Evolutionary conservation across 2,797 vertebrate genomes (phyloP).

Genomic region (Emys orbicularis): DNA sequence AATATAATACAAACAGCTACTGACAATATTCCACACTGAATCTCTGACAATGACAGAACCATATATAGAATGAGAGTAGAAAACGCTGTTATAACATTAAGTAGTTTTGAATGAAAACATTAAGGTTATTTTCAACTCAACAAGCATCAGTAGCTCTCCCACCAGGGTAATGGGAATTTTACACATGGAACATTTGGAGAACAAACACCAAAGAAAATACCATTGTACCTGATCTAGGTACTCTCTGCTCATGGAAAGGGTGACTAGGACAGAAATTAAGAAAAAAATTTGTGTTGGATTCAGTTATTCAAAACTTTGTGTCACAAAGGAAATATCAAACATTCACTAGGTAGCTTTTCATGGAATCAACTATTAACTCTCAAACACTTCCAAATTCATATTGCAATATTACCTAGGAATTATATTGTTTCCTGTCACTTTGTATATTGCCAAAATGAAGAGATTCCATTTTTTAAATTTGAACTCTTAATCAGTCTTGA

Average conservation of each 20-base stretch:
- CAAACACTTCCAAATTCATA: not conserved
- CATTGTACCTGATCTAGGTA: not conserved
- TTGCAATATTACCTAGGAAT: not conserved
- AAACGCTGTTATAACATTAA: not conserved
- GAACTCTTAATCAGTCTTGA: conserved; percentile 18
- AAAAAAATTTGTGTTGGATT: not conserved
- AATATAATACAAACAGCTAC: not conserved
- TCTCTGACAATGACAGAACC: not conserved
- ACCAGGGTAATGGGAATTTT: not conserved
- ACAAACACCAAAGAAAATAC: not conserved
- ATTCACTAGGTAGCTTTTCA: too few relatives aligned
- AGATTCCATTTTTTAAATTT: not conserved
- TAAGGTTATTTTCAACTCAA: not conserved
- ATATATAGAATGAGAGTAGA: not conserved
- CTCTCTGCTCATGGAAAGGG: not conserved
- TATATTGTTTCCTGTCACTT: not conserved
- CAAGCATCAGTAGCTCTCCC: not conserved
- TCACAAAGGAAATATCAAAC: too few relatives aligned
- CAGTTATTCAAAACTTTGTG: not conserved
- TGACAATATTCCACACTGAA: not conserved
- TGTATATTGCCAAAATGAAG: conserved; percentile 23
- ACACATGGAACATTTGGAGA: not conserved
- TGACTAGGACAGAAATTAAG: not conserved
- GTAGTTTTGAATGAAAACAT: not conserved
- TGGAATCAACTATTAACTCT: too few relatives aligned